Base-by-base conservation (phyloP, 2,113 vertebrate species). In the Gyps fulvus region DNA sequence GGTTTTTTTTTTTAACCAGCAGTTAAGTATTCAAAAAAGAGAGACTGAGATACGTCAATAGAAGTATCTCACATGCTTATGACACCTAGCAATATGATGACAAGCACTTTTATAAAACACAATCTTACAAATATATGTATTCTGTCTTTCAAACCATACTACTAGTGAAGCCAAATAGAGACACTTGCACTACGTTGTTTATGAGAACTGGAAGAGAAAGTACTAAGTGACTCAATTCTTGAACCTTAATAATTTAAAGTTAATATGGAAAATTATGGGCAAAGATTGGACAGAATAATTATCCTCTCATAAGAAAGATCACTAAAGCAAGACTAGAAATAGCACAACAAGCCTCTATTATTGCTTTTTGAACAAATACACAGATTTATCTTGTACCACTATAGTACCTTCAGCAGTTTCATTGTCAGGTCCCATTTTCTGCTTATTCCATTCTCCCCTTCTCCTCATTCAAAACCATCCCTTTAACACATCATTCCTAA, bases 401-500 rank as follows among this genome's bases (percentile, higher is more conserved):
- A 82, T 6, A 85, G 77, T 87, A 96, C 81, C 82, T 97, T 97
- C 93, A 90, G 77, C 93, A 40, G 54, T 93, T 97, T 94, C 84
- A 86, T 86, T 95, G 90, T 97, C 95, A 93, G 91, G 73, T 95
- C 83, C 95, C 90, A 96, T 97, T 98, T 97, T 98, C 97, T 98
- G 96, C 97, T 98, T 97, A 93, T 92, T 98, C 97, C 92, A 83
- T 98, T 98, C 93, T 77, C 97, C 85, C 83, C 90, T 87, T 98
- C 92, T 96, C 97, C 97, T 90, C 86, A 98, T 98, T 98, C 98
- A 98, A 98, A 99, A 96, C 96, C 97, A 98, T 97, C 97, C 98
- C 98, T 98, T 98, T 99, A 98, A 98, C 98, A 98, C 98, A 98
- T 99, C 98, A 98, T 96, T 98, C 98, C 98, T 99, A 99, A 99